These are phyloP conservation scores for Pomacea maculata DNA, from an alignment of 1,140 invertebrate species.

Conservation along the genomic window DNA sequence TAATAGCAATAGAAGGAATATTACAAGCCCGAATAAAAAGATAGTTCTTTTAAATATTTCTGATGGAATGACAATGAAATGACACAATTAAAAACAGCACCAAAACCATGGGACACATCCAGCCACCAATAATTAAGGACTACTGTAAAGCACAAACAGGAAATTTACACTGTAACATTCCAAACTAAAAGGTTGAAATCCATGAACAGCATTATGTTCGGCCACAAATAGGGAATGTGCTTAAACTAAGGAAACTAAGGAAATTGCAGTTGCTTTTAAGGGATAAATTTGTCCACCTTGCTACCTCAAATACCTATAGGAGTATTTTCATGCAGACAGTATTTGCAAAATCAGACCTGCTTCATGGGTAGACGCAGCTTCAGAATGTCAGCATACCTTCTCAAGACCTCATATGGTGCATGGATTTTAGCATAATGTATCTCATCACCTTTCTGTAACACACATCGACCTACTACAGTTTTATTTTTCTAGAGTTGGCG, in stretches of 20 bases:
- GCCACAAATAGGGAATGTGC: neutral
- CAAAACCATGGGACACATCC: no score
- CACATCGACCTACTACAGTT: neutral
- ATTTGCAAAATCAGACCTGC: constrained; percentile 41
- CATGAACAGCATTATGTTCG: neutral
- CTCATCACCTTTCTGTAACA: constrained; percentile 44
- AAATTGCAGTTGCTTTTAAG: neutral
- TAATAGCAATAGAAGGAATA: no score
- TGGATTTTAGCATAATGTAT: constrained; percentile 85
- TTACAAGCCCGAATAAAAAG: no score
- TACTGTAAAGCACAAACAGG: no score
- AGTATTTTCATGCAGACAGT: constrained; percentile 10
- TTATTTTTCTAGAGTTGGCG: no score
- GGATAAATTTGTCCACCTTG: neutral
- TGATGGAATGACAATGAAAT: no score
- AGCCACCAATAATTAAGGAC: no score
- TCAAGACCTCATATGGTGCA: constrained; percentile 89
- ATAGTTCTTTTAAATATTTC: no score
- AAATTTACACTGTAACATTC: no score
- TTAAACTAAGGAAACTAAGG: neutral
- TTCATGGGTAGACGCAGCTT: constrained; percentile 85
- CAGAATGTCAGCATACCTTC: constrained; percentile 88
- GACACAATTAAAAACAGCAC: no score
- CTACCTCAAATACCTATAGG: neutral
- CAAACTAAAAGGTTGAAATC: no score